phyloP scores from a whole-genome alignment of 2,888 invertebrate genomes.

The Rhingia rostrata region DNA sequence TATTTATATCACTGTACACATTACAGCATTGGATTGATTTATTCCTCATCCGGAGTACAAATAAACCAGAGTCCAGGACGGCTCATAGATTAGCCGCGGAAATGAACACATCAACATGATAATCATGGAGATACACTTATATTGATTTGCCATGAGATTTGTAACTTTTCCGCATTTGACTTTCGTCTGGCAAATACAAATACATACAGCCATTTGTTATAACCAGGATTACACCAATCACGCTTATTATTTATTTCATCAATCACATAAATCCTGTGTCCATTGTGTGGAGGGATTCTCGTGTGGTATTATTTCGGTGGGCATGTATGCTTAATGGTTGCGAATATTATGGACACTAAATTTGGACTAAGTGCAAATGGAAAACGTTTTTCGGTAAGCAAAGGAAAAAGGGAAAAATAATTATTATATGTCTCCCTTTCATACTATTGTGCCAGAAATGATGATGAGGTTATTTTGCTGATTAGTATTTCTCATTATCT shows the following conservation, averaged over 20 bases:
- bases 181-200: not conserved
- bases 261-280: constrained; percentile 28
- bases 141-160: constrained; percentile 39
- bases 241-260: constrained; percentile 30
- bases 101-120: constrained; percentile 52
- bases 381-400: not conserved
- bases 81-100: constrained; percentile 41
- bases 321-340: constrained; percentile 19
- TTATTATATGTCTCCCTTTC: constrained; percentile 34
- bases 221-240: constrained; percentile 14
- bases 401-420: constrained; percentile 9
- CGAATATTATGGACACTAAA: constrained; percentile 23
- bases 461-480: constrained; percentile 25
- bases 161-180: constrained; percentile 13
- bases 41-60: not conserved
- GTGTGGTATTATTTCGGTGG: constrained; percentile 1
- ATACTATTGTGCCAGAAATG: constrained; percentile 16
- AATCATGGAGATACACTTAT: constrained; percentile 26
- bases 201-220: constrained; percentile 22
- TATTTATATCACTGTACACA: constrained; percentile 35
- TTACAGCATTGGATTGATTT: constrained; percentile 33
- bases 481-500: not conserved
- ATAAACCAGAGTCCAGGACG: not conserved
- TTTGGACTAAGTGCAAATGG: constrained; percentile 19
- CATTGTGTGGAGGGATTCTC: not conserved